These are phyloP conservation scores for Picathartes gymnocephalus DNA, from an alignment of 2,113 vertebrate species.

Conservation along the genomic window DNA sequence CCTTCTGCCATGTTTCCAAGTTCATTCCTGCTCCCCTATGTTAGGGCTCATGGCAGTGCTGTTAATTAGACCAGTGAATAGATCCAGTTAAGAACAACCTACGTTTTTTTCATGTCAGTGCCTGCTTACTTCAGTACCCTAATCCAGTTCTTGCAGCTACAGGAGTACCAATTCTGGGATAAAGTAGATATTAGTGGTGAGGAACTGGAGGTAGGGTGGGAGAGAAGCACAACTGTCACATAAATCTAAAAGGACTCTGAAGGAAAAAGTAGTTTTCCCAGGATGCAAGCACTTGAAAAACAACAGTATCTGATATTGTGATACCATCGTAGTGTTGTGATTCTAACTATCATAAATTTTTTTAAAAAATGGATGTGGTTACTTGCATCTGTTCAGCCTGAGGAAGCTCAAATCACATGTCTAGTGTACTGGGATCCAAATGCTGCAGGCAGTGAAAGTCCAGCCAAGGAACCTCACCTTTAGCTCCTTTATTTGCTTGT, in stretches of 20 bases:
- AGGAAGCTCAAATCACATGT: background rate
- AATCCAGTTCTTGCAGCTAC: background rate
- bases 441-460: background rate
- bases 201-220: background rate
- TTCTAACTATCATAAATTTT: background rate
- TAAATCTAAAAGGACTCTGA: background rate
- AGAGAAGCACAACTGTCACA: background rate
- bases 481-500: background rate
- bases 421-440: background rate
- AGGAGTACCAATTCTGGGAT: background rate
- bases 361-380: background rate
- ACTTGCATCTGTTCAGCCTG: background rate
- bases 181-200: background rate
- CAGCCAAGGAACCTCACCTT: background rate
- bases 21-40: background rate
- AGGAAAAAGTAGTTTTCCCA: background rate
- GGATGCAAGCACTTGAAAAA: background rate
- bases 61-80: background rate
- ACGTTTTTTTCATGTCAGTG: background rate
- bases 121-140: background rate
- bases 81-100: background rate
- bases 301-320: background rate
- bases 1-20: background rate
- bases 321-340: background rate
- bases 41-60: background rate